phyloP scores from a whole-genome alignment of 1,140 invertebrate genomes.

The Drosophila hydei region DNA sequence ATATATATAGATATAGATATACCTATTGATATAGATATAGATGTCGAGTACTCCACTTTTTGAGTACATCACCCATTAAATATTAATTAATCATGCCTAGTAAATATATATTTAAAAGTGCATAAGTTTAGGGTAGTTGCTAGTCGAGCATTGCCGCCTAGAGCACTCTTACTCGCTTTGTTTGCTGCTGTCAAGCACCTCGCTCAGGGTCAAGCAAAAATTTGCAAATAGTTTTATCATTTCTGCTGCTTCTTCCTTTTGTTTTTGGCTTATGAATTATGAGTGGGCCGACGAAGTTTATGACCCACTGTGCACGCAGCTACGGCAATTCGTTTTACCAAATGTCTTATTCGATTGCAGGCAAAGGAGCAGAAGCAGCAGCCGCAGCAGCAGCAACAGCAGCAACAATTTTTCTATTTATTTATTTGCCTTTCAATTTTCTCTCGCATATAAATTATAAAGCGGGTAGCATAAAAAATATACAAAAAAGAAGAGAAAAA shows the following conservation, averaged over 20 bases:
- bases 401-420: constrained; percentile 36
- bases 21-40: too few species aligned
- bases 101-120: too few species aligned
- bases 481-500: constrained; percentile 12
- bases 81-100: too few species aligned
- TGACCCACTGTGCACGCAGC: constrained; percentile 62
- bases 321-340: constrained; percentile 24
- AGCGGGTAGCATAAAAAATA: constrained; percentile 64
- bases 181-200: constrained; percentile 69
- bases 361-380: background rate
- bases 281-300: constrained; percentile 64
- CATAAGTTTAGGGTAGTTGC: too few species aligned
- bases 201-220: constrained; percentile 60
- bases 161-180: background rate
- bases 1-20: too few species aligned
- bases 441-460: constrained; percentile 65
- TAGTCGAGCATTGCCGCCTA: too few species aligned
- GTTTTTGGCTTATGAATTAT: constrained; percentile 63
- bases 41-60: too few species aligned
- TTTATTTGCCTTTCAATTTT: constrained; percentile 51
- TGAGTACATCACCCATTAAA: too few species aligned
- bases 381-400: constrained; percentile 4
- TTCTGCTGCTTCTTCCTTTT: constrained; percentile 13
- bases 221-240: constrained; percentile 58
- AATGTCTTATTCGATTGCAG: constrained; percentile 53